Evolutionary conservation across 2,113 vertebrate genomes (phyloP).

Genomic region (Sphyrna mokarran): DNA sequence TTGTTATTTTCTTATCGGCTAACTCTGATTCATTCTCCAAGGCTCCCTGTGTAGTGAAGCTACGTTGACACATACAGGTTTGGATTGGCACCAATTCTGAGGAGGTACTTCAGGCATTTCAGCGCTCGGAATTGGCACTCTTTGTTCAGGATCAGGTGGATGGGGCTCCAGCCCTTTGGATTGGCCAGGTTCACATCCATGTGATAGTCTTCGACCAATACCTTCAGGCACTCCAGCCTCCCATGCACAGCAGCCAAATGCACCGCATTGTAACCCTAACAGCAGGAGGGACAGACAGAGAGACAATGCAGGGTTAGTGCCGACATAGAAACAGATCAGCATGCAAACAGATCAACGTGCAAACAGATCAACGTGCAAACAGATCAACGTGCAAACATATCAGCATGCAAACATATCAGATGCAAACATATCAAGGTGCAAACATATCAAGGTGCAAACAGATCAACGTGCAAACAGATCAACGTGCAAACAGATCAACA

Average conservation of each 20-base stretch:
- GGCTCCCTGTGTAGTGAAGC: background rate
- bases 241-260: slow-evolving; percentile 48
- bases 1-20: background rate
- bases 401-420: no score
- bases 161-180: slow-evolving; percentile 44
- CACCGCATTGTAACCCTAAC: slow-evolving; percentile 40
- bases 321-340: background rate
- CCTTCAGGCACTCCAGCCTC: slow-evolving; percentile 42
- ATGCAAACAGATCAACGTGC: background rate
- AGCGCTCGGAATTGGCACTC: slow-evolving; percentile 40
- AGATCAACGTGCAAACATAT: no score
- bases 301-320: background rate
- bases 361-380: no score
- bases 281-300: background rate
- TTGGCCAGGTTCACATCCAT: slow-evolving; percentile 45
- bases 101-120: slow-evolving; percentile 49
- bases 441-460: no score
- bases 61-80: slow-evolving; percentile 46
- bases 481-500: no score
- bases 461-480: no score
- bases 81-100: slow-evolving; percentile 49
- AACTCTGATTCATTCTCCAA: background rate
- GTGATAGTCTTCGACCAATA: slow-evolving; percentile 42
- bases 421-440: no score
- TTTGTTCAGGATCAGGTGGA: slow-evolving; percentile 51